Conservation (phyloP, 2,113 vertebrate species). For the Xiphias gladius region DNA sequence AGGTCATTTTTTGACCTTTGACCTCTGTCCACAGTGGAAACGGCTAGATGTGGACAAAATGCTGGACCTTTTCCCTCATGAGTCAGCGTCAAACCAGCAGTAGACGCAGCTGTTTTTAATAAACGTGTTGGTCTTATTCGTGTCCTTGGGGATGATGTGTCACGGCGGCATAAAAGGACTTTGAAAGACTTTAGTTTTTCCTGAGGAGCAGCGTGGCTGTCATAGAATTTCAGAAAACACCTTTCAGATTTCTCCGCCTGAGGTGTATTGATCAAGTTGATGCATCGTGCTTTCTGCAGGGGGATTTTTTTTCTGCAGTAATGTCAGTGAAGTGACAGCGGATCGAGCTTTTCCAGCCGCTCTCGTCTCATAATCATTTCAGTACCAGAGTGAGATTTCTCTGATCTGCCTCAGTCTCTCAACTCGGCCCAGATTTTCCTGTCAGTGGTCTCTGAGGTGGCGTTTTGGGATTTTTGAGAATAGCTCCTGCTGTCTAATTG, state of each 20-base stretch:
- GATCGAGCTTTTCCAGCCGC: not conserved
- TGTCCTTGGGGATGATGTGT: no score
- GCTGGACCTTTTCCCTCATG: no score
- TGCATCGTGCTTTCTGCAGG: not conserved
- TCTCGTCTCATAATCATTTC: constrained; percentile 1
- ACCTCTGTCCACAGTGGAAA: no score
- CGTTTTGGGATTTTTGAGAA: not conserved
- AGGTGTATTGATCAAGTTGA: not conserved
- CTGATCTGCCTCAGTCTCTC: not conserved
- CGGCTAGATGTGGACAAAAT: no score
- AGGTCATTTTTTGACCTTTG: no score
- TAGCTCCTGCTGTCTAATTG: not conserved
- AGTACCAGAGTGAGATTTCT: not conserved
- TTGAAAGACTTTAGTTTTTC: no score
- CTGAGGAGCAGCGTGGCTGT: no score
- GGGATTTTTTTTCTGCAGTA: not conserved
- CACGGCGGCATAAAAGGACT: no score
- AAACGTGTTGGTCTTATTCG: no score
- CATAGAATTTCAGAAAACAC: not conserved
- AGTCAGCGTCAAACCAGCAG: no score
- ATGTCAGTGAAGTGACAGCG: not conserved
- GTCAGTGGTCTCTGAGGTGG: not conserved
- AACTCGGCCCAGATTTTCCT: not conserved
- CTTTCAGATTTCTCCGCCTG: not conserved
- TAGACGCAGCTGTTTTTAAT: no score